phyloP scores from a whole-genome alignment of 2,888 invertebrate species.

The Mythimna loreyi region DNA sequence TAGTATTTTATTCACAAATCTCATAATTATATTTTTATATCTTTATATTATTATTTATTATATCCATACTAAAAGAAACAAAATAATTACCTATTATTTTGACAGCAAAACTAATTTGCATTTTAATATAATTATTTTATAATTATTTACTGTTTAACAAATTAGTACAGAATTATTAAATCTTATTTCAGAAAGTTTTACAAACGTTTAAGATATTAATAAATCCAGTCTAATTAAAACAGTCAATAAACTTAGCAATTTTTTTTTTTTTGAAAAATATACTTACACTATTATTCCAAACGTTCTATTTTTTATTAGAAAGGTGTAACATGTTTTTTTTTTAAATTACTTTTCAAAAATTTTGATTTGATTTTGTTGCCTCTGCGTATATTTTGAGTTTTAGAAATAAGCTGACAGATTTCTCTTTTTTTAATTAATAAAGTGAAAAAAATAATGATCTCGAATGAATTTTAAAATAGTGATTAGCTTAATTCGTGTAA shows the following conservation, averaged over 20 bases:
- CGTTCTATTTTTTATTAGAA: slow-evolving; percentile 8
- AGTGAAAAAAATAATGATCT: not conserved
- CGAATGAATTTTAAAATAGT: not conserved
- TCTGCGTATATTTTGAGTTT: not conserved
- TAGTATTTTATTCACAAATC: slow-evolving; percentile 18
- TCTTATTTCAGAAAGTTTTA: slow-evolving; percentile 2
- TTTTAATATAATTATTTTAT: not conserved
- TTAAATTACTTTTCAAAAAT: not conserved
- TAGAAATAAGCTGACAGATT: slow-evolving; percentile 1
- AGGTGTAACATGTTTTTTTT: not conserved
- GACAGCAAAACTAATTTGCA: slow-evolving; percentile 8
- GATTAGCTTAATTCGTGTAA: slow-evolving; percentile 1
- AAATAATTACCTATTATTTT: not conserved
- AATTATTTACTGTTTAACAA: slow-evolving; percentile 10
- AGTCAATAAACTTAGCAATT: slow-evolving; percentile 32
- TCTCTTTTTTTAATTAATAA: too few relatives aligned
- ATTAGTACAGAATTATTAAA: slow-evolving; percentile 8
- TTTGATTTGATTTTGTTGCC: not conserved
- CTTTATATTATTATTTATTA: slow-evolving; percentile 7
- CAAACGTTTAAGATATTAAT: slow-evolving; percentile 18
- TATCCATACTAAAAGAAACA: not conserved
- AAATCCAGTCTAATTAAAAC: slow-evolving; percentile 37
- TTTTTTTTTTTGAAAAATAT: slow-evolving; percentile 36
- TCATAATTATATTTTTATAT: slow-evolving; percentile 18
- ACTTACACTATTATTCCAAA: slow-evolving; percentile 6